phyloP scores from a whole-genome alignment of 2,797 vertebrate genomes.

The Spinibarbus caldwelli region DNA sequence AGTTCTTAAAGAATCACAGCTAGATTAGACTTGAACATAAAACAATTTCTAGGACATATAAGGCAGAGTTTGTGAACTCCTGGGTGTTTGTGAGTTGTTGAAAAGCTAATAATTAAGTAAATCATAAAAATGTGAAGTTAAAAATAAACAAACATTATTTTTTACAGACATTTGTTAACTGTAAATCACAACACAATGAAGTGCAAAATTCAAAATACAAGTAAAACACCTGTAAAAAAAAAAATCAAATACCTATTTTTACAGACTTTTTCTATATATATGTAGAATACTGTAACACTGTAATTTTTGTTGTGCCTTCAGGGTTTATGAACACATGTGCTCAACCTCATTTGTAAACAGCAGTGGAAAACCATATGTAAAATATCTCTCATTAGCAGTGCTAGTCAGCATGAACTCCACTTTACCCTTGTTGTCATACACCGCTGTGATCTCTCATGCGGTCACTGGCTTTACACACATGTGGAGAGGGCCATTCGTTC shows the following conservation, averaged over 20 bases:
- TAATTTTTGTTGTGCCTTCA: not conserved
- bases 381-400: slow-evolving; percentile 32
- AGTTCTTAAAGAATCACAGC: not conserved
- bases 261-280: not conserved
- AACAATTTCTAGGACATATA: not conserved
- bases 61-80: not conserved
- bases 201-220: not conserved
- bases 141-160: not conserved
- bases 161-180: not conserved
- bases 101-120: not conserved
- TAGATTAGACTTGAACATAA: not conserved
- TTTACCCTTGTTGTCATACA: slow-evolving; percentile 39
- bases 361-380: slow-evolving; percentile 16
- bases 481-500: slow-evolving; percentile 33
- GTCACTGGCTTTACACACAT: slow-evolving; percentile 38
- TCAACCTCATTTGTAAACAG: slow-evolving; percentile 14
- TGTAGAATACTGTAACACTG: not conserved
- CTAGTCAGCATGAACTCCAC: slow-evolving; percentile 38
- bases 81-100: too few relatives aligned
- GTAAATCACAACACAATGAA: too few relatives aligned
- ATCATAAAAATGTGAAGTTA: not conserved
- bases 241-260: not conserved
- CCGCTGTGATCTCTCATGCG: slow-evolving; percentile 39
- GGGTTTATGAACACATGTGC: slow-evolving; percentile 4
- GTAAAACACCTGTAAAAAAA: not conserved